Conservation (phyloP, 2,888 invertebrate genomes). For the Parasteatoda lunata region DNA sequence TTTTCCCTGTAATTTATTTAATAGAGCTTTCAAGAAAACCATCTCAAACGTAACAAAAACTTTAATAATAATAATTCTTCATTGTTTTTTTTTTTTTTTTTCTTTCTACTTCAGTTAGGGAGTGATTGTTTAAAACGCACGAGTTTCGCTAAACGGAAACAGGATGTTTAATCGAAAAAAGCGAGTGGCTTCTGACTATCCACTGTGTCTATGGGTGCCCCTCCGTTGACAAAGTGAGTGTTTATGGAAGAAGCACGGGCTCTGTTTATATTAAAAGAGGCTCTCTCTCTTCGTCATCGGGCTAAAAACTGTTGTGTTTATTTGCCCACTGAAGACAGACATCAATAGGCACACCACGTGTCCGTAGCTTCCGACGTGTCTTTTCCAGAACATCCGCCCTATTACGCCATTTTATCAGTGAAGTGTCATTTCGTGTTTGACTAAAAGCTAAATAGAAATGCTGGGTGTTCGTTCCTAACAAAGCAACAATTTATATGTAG, state of each 20-base stretch:
- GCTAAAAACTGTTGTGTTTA: constrained; percentile 62
- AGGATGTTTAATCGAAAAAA: constrained; percentile 47
- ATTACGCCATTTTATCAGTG: neutral
- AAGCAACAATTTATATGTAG: too few species aligned
- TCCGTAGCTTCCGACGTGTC: constrained; percentile 29
- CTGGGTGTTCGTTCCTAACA: too few species aligned
- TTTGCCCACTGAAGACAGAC: constrained; percentile 40
- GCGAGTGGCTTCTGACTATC: neutral
- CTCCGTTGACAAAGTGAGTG: constrained; percentile 53
- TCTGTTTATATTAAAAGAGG: constrained; percentile 40
- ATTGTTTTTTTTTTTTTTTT: too few species aligned
- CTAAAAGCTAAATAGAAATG: neutral
- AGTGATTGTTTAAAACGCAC: too few species aligned
- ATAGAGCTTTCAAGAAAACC: too few species aligned
- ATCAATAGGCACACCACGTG: constrained; percentile 52
- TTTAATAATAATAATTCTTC: too few species aligned
- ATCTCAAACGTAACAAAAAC: too few species aligned
- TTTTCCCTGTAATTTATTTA: too few species aligned
- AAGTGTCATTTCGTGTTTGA: neutral
- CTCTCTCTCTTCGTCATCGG: constrained; percentile 45
- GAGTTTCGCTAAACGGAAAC: constrained; percentile 2
- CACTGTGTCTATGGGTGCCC: neutral
- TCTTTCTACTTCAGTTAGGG: too few species aligned
- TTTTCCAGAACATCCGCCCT: constrained; percentile 22
- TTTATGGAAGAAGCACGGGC: constrained; percentile 37